Evolutionary conservation across 2,113 vertebrate genomes (phyloP).

Genomic region (Rhinopithecus roxellana): DNA sequence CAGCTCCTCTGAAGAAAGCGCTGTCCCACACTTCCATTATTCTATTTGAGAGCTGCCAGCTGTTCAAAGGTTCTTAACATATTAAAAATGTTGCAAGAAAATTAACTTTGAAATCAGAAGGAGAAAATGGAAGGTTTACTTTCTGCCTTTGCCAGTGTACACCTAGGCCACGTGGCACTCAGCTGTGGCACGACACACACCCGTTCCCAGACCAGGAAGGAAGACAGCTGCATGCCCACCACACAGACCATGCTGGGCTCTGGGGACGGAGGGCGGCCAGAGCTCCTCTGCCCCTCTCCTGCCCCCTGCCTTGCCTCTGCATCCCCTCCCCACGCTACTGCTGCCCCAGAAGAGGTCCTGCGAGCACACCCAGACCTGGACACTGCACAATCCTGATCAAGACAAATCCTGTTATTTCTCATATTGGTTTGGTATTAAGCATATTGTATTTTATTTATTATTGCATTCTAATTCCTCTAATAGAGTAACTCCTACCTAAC

Average conservation of each 20-base stretch:
- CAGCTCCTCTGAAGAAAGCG: background rate
- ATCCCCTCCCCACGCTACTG: fast-evolving
- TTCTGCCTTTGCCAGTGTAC: background rate
- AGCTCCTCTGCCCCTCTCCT: background rate
- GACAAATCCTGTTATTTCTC: background rate
- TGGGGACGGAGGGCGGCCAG: background rate
- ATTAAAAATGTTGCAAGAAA: constrained; percentile 12
- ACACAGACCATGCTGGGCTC: background rate
- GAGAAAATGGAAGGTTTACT: background rate
- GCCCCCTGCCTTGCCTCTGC: background rate
- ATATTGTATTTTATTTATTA: background rate
- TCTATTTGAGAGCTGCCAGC: background rate
- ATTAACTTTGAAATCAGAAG: constrained; percentile 15
- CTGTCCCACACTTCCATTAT: background rate
- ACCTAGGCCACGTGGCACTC: background rate
- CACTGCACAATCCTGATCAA: background rate
- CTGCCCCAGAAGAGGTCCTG: background rate
- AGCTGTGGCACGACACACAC: background rate
- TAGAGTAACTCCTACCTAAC: fast-evolving
- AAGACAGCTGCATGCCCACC: fast-evolving
- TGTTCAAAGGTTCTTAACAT: constrained; percentile 30
- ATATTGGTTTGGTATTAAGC: background rate
- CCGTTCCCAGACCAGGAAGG: too few relatives aligned
- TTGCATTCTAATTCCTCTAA: background rate
- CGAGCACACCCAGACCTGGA: too few relatives aligned